Conservation (phyloP, 2,113 vertebrate genomes). For the Phrynosoma blainvillii region DNA sequence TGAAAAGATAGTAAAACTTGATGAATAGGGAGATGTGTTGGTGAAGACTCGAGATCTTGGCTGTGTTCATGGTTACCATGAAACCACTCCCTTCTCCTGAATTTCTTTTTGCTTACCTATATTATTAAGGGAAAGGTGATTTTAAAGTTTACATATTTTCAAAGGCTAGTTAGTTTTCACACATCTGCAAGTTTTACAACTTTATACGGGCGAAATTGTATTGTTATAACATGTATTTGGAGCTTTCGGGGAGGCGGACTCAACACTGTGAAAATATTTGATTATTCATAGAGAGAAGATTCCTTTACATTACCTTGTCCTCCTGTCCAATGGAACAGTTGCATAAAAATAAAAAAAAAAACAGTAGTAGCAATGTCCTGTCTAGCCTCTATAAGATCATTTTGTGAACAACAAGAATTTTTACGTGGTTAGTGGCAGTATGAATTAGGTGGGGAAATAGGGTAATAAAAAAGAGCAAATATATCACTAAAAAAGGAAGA, state of each 20-base stretch:
- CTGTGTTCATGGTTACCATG: background rate
- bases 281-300: background rate
- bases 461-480: background rate
- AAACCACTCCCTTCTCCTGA: background rate
- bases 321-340: slow-evolving; percentile 14
- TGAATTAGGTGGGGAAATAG: background rate
- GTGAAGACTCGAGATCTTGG: background rate
- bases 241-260: background rate
- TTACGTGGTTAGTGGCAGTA: background rate
- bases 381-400: slow-evolving; percentile 15
- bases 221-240: background rate
- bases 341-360: background rate
- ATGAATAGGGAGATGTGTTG: background rate
- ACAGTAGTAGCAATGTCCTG: background rate
- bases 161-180: background rate
- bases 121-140: background rate
- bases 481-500: slow-evolving; percentile 3
- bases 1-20: background rate
- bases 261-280: background rate
- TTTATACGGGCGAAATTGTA: background rate
- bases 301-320: background rate
- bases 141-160: background rate
- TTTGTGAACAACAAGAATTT: slow-evolving; percentile 32
- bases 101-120: background rate
- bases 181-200: background rate